These are phyloP conservation scores for Cardiocondyla obscurior DNA, from an alignment of 1,140 invertebrate genomes.

Conservation along the genomic window DNA sequence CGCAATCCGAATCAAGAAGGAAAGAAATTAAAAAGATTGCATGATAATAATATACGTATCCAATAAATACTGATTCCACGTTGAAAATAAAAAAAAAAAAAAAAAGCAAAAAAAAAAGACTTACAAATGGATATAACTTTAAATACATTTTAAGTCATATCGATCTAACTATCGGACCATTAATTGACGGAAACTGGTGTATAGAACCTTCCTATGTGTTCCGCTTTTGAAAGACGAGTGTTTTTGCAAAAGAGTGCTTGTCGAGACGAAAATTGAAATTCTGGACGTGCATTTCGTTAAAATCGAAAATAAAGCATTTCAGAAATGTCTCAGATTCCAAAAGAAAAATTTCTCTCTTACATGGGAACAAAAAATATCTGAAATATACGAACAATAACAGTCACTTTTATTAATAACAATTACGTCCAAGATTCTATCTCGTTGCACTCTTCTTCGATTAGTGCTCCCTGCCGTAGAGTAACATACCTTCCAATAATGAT, in stretches of 20 bases:
- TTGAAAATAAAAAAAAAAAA: slow-evolving; percentile 13
- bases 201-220: slow-evolving; percentile 14
- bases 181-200: slow-evolving; percentile 46
- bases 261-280: background rate
- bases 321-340: slow-evolving; percentile 1
- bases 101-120: slow-evolving; percentile 46
- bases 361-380: background rate
- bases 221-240: slow-evolving; percentile 26
- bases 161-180: slow-evolving; percentile 61
- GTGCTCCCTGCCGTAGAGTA: slow-evolving; percentile 42
- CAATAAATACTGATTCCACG: background rate
- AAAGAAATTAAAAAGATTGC: background rate
- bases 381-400: background rate
- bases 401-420: background rate
- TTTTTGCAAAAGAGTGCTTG: slow-evolving; percentile 19
- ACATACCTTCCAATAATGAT: slow-evolving; percentile 41
- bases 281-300: background rate
- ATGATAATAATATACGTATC: background rate
- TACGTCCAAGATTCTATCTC: slow-evolving; percentile 65
- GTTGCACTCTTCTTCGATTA: slow-evolving; percentile 72
- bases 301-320: background rate
- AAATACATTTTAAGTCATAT: slow-evolving; percentile 51
- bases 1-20: background rate
- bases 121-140: slow-evolving; percentile 32
- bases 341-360: background rate